Evolutionary conservation across 2,113 vertebrate species (phyloP).

Genomic region (Lepus timidus): DNA sequence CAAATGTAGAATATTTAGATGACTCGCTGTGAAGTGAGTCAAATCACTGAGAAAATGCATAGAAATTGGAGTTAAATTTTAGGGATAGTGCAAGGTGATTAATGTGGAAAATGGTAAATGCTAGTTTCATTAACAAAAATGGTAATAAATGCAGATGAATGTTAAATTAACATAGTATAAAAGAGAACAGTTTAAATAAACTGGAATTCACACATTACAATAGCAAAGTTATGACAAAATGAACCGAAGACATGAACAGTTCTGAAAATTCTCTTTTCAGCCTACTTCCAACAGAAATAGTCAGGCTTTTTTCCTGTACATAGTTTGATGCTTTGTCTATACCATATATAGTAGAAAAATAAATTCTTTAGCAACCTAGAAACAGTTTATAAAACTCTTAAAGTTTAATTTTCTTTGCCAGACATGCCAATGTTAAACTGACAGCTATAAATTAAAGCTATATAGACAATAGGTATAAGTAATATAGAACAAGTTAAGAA

Average conservation of each 20-base stretch:
- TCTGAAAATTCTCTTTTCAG: slow-evolving; percentile 88
- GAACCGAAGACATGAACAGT: slow-evolving; percentile 86
- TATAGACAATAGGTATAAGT: slow-evolving; percentile 88
- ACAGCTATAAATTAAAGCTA: slow-evolving; percentile 91
- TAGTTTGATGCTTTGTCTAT: slow-evolving; percentile 90
- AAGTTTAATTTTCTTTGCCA: slow-evolving; percentile 89
- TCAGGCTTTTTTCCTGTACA: slow-evolving; percentile 89
- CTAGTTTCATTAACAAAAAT: slow-evolving; percentile 79
- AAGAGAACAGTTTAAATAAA: slow-evolving; percentile 86
- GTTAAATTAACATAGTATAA: slow-evolving; percentile 82
- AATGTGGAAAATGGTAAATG: slow-evolving; percentile 82
- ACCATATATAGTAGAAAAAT: slow-evolving; percentile 93
- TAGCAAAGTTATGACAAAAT: slow-evolving; percentile 83
- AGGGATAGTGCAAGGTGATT: slow-evolving; percentile 66
- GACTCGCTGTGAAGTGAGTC: slow-evolving; percentile 65
- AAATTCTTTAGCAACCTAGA: slow-evolving; percentile 93
- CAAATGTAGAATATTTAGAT: slow-evolving; percentile 73
- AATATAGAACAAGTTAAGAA: slow-evolving; percentile 91
- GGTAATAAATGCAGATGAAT: slow-evolving; percentile 81
- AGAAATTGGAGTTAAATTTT: slow-evolving; percentile 74
- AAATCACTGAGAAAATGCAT: slow-evolving; percentile 69
- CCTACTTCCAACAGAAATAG: slow-evolving; percentile 88
- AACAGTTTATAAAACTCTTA: slow-evolving; percentile 92
- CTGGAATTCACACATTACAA: slow-evolving; percentile 86
- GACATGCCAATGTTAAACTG: slow-evolving; percentile 89